These are phyloP conservation scores for Pyrocephalus nanus DNA, from an alignment of 2,797 vertebrate species.

Conservation along the genomic window DNA sequence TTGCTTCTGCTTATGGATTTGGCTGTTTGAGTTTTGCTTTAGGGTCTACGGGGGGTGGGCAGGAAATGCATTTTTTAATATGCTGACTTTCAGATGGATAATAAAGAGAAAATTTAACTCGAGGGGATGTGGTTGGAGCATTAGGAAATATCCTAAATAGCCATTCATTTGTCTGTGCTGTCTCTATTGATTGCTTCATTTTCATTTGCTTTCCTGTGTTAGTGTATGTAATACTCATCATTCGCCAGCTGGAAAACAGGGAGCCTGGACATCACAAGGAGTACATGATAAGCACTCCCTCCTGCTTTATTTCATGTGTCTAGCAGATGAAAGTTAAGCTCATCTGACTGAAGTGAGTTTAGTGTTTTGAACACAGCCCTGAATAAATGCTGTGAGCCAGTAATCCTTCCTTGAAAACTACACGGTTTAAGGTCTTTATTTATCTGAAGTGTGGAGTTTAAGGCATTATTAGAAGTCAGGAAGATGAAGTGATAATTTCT, in stretches of 20 bases:
- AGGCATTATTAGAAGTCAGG: not conserved
- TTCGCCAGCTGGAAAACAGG: constrained; percentile 11
- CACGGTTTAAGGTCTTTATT: not conserved
- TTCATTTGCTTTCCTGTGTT: constrained; percentile 10
- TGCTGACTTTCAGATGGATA: not conserved
- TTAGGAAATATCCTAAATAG: constrained; percentile 24
- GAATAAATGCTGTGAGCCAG: not conserved
- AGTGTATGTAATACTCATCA: not conserved
- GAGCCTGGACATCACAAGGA: not conserved
- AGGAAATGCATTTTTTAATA: constrained; percentile 27
- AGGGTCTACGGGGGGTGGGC: not conserved
- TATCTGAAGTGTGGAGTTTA: not conserved
- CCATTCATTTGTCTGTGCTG: not conserved
- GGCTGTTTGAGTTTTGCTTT: not conserved
- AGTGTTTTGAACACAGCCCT: not conserved
- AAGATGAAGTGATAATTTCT: not conserved
- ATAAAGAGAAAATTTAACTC: not conserved
- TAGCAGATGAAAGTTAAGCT: not conserved
- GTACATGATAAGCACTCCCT: not conserved
- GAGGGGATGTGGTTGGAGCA: not conserved
- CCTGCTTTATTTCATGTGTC: not conserved
- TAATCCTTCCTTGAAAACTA: not conserved
- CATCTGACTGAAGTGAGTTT: not conserved
- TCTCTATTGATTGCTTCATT: constrained; percentile 35
- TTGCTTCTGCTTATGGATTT: constrained; percentile 27